Evolutionary conservation across 2,888 invertebrate genomes (phyloP).

Genomic region (Entomobrya multifasciata): DNA sequence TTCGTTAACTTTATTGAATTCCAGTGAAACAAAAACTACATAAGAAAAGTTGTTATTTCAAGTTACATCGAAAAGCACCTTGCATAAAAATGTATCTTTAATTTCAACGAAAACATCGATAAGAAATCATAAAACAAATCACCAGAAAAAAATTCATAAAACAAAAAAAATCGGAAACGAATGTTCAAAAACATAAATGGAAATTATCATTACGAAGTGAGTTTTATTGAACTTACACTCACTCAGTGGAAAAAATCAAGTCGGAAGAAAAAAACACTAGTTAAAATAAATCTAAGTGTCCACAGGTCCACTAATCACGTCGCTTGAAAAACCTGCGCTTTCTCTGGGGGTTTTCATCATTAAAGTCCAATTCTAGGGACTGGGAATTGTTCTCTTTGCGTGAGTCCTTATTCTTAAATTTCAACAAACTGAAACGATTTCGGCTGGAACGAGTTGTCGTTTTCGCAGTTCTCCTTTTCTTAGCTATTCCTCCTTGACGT

Average conservation of each 20-base stretch:
- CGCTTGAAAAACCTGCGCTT: background rate
- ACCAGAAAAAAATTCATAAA: too few relatives aligned
- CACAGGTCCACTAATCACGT: background rate
- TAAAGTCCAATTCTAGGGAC: too few relatives aligned
- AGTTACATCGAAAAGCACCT: background rate
- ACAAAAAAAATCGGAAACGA: too few relatives aligned
- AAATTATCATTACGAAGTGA: too few relatives aligned
- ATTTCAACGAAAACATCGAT: too few relatives aligned
- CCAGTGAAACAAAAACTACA: background rate
- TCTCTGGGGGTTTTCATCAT: too few relatives aligned
- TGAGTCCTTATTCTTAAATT: background rate
- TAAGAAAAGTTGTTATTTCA: background rate
- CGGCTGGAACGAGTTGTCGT: background rate
- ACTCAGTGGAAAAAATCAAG: too few relatives aligned
- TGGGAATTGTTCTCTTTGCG: background rate
- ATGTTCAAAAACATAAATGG: too few relatives aligned
- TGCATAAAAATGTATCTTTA: background rate
- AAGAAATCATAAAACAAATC: too few relatives aligned
- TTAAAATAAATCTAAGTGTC: background rate
- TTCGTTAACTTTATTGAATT: conserved; percentile 19
- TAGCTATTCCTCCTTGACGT: background rate
- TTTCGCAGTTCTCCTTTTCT: background rate
- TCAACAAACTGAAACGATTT: background rate
- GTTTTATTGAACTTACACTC: too few relatives aligned
- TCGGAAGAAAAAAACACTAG: background rate